Evolutionary conservation across 2,113 vertebrate genomes (phyloP).

Genomic region (Triplophysa tibetana): DNA sequence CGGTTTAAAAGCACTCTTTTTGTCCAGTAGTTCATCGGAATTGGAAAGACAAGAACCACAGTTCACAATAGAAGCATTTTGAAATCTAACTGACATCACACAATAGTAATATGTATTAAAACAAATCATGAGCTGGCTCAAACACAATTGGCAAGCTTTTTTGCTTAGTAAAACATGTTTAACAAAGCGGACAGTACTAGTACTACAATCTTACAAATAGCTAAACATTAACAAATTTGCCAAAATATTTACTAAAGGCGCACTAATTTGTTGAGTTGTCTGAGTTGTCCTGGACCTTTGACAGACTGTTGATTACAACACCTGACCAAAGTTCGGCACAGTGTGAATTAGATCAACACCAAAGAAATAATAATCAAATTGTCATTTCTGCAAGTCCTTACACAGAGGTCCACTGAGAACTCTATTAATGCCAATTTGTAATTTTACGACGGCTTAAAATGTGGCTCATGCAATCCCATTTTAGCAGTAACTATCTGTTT

Average conservation of each 20-base stretch:
- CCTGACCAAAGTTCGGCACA: too few relatives aligned
- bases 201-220: too few relatives aligned
- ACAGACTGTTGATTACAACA: too few relatives aligned
- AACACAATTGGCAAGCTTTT: too few relatives aligned
- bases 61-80: slow-evolving; percentile 23
- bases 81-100: background rate
- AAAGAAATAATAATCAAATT: background rate
- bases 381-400: background rate
- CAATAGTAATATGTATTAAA: background rate
- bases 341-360: too few relatives aligned
- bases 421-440: background rate
- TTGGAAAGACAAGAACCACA: slow-evolving; percentile 53
- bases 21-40: slow-evolving; percentile 49
- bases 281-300: too few relatives aligned
- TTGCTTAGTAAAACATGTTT: too few relatives aligned
- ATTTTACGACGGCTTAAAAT: background rate
- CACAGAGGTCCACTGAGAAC: background rate
- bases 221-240: too few relatives aligned
- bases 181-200: too few relatives aligned
- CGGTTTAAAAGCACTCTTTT: slow-evolving; percentile 57
- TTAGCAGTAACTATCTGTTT: background rate
- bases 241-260: too few relatives aligned
- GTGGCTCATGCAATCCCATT: background rate
- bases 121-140: background rate
- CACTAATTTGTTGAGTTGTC: too few relatives aligned